Evolutionary conservation across 2,888 invertebrate genomes (phyloP).

Genomic region (Ochlodes sylvanus): DNA sequence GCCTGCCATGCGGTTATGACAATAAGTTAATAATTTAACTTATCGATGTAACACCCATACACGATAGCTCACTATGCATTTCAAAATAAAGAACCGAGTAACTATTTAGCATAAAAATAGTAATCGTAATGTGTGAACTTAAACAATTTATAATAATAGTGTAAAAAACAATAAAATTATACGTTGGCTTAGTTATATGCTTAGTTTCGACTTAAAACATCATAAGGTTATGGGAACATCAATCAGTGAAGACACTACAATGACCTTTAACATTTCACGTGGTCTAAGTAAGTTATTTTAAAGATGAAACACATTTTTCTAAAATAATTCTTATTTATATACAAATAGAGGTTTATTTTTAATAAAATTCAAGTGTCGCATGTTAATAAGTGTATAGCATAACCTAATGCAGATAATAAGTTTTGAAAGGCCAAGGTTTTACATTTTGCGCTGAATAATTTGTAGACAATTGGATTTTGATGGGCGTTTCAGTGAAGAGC

Average conservation of each 20-base stretch:
- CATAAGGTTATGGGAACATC: slow-evolving; percentile 73
- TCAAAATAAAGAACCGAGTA: no score
- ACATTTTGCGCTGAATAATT: slow-evolving; percentile 68
- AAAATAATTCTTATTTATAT: slow-evolving; percentile 54
- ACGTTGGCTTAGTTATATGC: slow-evolving; percentile 18
- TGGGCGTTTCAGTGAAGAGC: slow-evolving; percentile 59
- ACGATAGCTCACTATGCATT: no score
- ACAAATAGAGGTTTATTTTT: slow-evolving; percentile 54
- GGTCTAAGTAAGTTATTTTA: slow-evolving; percentile 57
- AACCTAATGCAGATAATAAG: slow-evolving; percentile 63
- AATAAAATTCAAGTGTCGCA: slow-evolving; percentile 46
- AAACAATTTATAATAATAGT: not conserved
- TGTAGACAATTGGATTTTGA: slow-evolving; percentile 74
- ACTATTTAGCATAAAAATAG: not conserved
- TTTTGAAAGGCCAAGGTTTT: slow-evolving; percentile 75
- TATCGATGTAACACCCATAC: no score
- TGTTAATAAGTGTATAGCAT: slow-evolving; percentile 63
- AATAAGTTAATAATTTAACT: no score
- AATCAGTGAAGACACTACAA: slow-evolving; percentile 57
- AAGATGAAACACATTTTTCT: slow-evolving; percentile 59
- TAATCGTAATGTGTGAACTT: not conserved
- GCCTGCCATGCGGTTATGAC: no score
- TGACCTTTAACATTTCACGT: slow-evolving; percentile 69
- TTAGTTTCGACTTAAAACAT: slow-evolving; percentile 44
- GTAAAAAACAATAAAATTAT: slow-evolving; percentile 10